Conservation (phyloP, 2,888 invertebrate genomes). For the Xanthorhoe designata region DNA sequence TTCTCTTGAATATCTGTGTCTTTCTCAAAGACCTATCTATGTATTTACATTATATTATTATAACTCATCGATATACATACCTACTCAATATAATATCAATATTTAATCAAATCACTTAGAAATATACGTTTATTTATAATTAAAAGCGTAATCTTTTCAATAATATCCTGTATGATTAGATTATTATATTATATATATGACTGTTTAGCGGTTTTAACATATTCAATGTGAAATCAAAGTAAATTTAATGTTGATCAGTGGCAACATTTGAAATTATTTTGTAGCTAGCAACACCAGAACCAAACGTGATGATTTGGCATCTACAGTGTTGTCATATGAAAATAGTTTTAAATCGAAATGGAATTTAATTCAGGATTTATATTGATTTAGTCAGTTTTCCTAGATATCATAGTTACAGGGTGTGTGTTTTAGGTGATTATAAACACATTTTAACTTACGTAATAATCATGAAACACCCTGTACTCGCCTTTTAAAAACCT, state of each 20-base stretch:
- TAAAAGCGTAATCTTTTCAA: neutral
- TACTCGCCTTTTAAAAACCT: neutral
- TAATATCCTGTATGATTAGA: slow-evolving; percentile 1
- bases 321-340: neutral
- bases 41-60: neutral
- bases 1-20: neutral
- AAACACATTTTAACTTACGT: neutral
- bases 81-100: no score
- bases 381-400: neutral
- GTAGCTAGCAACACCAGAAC: neutral
- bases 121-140: neutral
- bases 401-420: neutral
- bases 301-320: neutral
- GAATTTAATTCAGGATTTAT: neutral
- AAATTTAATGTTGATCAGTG: slow-evolving; percentile 6
- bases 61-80: no score
- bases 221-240: slow-evolving; percentile 19
- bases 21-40: neutral
- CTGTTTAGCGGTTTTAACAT: slow-evolving; percentile 28
- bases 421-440: neutral
- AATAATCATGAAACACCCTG: neutral
- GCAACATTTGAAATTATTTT: slow-evolving; percentile 3
- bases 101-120: neutral
- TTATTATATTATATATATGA: slow-evolving; percentile 26
- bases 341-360: slow-evolving; percentile 1